Evolutionary conservation across 2,113 vertebrate species (phyloP).

Genomic region (Otus sunia): DNA sequence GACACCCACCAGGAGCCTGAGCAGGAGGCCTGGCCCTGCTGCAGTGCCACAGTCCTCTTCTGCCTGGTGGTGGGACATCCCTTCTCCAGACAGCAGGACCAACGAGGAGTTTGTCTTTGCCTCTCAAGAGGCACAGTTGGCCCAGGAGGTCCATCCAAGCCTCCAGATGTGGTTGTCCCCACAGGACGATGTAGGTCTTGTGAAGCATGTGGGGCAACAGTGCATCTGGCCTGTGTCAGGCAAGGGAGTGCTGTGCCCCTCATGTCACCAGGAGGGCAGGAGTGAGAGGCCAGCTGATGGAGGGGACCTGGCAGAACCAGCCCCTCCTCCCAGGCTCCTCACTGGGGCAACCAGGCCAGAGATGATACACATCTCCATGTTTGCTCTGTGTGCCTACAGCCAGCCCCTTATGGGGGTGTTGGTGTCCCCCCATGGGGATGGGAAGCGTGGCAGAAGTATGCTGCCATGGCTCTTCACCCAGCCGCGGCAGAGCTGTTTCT

Average conservation of each 20-base stretch:
- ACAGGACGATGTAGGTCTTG: fast-evolving
- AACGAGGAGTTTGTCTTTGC: background rate
- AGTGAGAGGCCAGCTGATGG: background rate
- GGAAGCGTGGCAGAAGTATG: background rate
- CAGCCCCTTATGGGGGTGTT: background rate
- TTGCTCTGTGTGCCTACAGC: background rate
- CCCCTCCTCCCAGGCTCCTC: background rate
- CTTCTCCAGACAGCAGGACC: background rate
- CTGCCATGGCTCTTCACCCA: background rate
- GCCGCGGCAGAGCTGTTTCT: background rate
- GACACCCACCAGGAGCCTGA: background rate
- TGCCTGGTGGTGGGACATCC: background rate
- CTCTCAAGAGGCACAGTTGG: background rate
- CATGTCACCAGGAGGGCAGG: background rate
- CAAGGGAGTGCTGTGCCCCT: background rate
- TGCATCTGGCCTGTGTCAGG: background rate
- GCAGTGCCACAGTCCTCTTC: background rate
- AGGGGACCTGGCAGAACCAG: background rate
- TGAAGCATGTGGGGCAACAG: background rate
- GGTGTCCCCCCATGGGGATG: background rate
- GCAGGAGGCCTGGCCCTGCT: background rate
- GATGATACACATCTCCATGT: background rate
- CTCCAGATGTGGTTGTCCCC: background rate
- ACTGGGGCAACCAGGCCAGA: background rate
- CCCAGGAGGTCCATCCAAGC: background rate